phyloP scores from a whole-genome alignment of 2,113 vertebrate species.

The Calyptommatus sinebrachiatus region DNA sequence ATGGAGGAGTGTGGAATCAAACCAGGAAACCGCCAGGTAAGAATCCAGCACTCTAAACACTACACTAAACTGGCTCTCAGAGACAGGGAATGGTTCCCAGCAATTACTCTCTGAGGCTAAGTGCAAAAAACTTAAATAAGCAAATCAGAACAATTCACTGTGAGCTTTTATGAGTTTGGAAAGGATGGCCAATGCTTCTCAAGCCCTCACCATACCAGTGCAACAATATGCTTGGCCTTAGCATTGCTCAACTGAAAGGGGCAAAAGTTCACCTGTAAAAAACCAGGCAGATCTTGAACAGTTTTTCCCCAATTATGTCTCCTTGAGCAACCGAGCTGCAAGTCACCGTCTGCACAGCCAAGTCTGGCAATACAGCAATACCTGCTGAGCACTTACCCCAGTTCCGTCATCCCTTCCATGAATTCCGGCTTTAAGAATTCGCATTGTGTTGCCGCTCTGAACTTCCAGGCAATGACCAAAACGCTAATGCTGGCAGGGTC shows the following conservation, averaged over 20 bases:
- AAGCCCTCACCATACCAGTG: background rate
- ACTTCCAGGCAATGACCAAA: constrained; percentile 85
- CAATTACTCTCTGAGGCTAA: no score
- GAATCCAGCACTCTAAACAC: no score
- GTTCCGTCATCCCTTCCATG: constrained; percentile 83
- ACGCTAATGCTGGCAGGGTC: constrained; percentile 85
- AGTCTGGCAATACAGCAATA: background rate
- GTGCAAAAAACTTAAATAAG: no score
- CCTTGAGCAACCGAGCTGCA: background rate
- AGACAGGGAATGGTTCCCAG: no score
- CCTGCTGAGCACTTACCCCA: constrained; percentile 73
- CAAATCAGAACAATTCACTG: background rate
- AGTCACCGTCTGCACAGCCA: background rate
- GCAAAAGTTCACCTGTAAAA: background rate
- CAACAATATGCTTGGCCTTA: background rate
- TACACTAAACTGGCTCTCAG: no score
- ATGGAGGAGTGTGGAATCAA: no score
- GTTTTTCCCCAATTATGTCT: background rate
- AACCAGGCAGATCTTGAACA: background rate
- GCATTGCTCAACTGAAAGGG: background rate
- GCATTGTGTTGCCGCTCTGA: constrained; percentile 83
- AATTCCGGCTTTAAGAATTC: constrained; percentile 85
- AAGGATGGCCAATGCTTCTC: background rate
- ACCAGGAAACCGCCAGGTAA: no score
- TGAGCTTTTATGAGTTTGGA: background rate